Percentiles rank a stretch among this genome's conserved stretches.
phyloP scores from a whole-genome alignment of 2,888 invertebrate genomes.

The Sinodicranocentrus sp. region DNA sequence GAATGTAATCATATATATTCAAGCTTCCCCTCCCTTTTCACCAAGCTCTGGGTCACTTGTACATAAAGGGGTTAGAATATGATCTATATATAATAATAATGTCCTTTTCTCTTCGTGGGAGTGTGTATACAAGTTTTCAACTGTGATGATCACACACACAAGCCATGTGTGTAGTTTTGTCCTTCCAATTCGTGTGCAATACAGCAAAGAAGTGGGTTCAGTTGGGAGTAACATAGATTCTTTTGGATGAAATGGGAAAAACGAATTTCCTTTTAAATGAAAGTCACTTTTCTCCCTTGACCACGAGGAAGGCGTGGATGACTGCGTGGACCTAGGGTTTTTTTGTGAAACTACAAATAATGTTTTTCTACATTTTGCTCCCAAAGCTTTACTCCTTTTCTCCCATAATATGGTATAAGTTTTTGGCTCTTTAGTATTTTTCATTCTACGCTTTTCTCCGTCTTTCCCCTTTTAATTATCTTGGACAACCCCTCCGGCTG shows the following conservation, averaged over 20 bases:
- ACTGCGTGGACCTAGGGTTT: neutral
- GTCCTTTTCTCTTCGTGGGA: neutral
- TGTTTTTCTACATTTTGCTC: neutral
- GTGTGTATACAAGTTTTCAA: neutral
- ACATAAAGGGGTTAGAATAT: neutral
- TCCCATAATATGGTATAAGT: neutral
- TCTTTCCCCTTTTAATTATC: constrained; percentile 60
- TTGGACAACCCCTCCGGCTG: constrained; percentile 59
- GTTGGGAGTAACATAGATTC: neutral
- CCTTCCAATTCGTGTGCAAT: neutral
- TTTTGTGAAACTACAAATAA: constrained; percentile 29
- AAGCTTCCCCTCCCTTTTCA: neutral
- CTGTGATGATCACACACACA: neutral
- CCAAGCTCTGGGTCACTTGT: neutral
- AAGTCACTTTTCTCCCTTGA: constrained; percentile 38
- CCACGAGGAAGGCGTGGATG: constrained; percentile 8
- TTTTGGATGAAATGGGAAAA: constrained; percentile 18
- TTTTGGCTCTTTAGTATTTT: neutral
- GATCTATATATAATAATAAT: neutral
- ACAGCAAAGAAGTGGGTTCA: neutral
- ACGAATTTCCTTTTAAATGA: constrained; percentile 54
- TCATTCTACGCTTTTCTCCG: neutral
- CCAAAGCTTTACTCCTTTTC: no score
- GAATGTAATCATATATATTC: constrained; percentile 32
- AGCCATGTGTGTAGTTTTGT: neutral